Percentiles rank a stretch among this genome's conserved stretches.
phyloP scores from a whole-genome alignment of 1,140 invertebrate species.

The Branchinecta lindahli region DNA sequence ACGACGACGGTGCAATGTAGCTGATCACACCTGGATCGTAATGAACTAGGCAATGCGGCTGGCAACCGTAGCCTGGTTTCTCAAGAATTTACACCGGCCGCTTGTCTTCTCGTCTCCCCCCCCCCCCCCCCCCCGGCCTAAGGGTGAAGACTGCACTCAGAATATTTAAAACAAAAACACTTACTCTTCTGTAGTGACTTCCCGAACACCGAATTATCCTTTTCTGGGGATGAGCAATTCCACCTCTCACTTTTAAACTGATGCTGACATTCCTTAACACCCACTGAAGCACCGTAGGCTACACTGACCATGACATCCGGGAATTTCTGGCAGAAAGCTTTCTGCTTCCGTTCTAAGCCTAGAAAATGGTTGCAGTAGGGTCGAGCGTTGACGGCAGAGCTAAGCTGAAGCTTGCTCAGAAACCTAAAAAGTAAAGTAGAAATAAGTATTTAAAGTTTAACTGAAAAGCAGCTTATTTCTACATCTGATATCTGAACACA shows the following conservation, averaged over 20 bases:
- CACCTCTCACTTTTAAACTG: conserved; percentile 64
- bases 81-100: too few species aligned
- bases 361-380: conserved; percentile 34
- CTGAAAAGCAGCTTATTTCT: neutral
- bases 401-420: conserved; percentile 23
- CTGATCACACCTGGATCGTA: too few species aligned
- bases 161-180: conserved; percentile 22
- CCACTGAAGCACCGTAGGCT: conserved; percentile 60
- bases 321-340: conserved; percentile 28
- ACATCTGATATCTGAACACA: too few species aligned
- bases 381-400: conserved; percentile 27
- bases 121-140: too few species aligned
- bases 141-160: too few species aligned
- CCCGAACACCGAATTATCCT: conserved; percentile 52
- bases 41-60: too few species aligned
- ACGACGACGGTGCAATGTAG: too few species aligned
- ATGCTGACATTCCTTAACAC: conserved; percentile 51
- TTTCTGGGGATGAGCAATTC: conserved; percentile 70
- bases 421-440: conserved; percentile 19
- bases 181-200: conserved; percentile 37
- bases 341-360: conserved; percentile 30
- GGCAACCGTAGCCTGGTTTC: too few species aligned
- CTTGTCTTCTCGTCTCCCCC: too few species aligned
- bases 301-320: conserved; percentile 75
- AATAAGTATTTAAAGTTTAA: neutral